These are phyloP conservation scores for Steromphala cineraria DNA, from an alignment of 2,888 invertebrate genomes.

Conservation along the genomic window DNA sequence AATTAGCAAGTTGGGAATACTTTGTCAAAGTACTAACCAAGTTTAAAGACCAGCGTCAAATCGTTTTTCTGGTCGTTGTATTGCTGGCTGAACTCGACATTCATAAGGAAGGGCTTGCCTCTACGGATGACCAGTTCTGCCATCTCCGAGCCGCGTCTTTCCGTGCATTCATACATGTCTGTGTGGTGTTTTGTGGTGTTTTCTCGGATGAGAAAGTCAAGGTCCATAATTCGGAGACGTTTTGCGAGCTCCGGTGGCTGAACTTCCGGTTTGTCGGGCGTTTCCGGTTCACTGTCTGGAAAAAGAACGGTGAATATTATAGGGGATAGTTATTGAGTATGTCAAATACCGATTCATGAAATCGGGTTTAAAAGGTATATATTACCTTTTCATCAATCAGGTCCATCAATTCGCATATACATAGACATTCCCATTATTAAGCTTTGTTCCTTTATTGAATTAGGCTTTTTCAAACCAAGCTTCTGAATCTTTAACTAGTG, in stretches of 20 bases:
- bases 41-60: conserved; percentile 37
- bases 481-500: too few species aligned
- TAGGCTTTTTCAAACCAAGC: too few species aligned
- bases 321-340: too few species aligned
- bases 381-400: too few species aligned
- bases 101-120: conserved; percentile 39
- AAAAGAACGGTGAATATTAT: too few species aligned
- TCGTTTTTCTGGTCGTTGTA: conserved; percentile 31
- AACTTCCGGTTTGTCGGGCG: not conserved
- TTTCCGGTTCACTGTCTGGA: too few species aligned
- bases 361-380: too few species aligned
- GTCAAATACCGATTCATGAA: too few species aligned
- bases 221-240: conserved; percentile 56
- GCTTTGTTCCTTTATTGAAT: too few species aligned
- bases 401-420: too few species aligned
- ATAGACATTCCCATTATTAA: too few species aligned
- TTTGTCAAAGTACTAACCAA: conserved; percentile 17
- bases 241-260: not conserved
- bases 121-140: conserved; percentile 76
- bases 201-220: conserved; percentile 83
- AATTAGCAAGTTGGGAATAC: too few species aligned
- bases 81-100: conserved; percentile 36
- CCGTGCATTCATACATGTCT: conserved; percentile 8
- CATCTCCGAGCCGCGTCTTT: not conserved
- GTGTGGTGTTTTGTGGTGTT: conserved; percentile 79